Conservation (phyloP, 2,888 invertebrate genomes). For the Chymomyza procnemis region DNA sequence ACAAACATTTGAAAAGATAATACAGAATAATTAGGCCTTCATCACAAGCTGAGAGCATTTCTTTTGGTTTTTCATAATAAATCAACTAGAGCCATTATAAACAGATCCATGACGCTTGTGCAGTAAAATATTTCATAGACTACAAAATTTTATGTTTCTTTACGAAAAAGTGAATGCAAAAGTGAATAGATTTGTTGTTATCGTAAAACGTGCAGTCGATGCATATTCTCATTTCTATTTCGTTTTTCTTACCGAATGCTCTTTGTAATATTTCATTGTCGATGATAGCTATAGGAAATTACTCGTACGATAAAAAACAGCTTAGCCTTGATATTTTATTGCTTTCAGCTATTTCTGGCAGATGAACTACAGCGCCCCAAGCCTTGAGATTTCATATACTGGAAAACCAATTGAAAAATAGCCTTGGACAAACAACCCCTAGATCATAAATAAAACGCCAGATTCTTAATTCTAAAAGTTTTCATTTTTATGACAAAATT, state of each 20-base stretch:
- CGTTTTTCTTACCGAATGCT: background rate
- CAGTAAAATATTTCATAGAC: no score
- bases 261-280: background rate
- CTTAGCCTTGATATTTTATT: background rate
- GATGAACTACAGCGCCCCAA: background rate
- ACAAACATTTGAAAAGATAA: no score
- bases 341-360: background rate
- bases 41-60: no score
- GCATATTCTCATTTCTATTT: no score
- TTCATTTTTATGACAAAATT: constrained; percentile 63
- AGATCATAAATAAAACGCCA: constrained; percentile 53
- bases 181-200: no score
- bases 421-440: background rate
- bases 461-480: constrained; percentile 62
- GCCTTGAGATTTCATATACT: background rate
- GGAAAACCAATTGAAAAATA: background rate
- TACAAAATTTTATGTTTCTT: no score
- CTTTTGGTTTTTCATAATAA: no score
- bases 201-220: no score
- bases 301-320: background rate
- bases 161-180: no score
- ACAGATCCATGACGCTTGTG: no score
- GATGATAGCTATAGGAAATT: background rate
- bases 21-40: no score
- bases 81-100: no score